Base-by-base conservation (phyloP, 2,888 invertebrate species). In the Trichopria drosophilae region DNA sequence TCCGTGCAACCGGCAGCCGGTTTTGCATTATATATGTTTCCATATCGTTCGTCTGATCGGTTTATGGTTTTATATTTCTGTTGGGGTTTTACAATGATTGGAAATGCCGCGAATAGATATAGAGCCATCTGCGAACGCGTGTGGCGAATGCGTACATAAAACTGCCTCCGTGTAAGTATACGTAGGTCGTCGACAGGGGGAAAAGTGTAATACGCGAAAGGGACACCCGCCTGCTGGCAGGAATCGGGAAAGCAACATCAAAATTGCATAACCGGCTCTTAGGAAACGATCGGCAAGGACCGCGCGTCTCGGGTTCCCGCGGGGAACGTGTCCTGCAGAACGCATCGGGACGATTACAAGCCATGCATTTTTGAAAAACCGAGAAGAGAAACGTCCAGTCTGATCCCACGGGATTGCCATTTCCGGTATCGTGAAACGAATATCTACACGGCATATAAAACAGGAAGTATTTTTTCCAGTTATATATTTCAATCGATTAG, bases 41-140 rank as follows among this genome's bases (percentile, higher is more conserved):
- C 65, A 64, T 72, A 71, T 72, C 72, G 67, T 68, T 69, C 63
- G 63, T 61, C 64, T 68, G 72, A 73, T 75, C 74, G 69, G 70
- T 74, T 75, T 73, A 74, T 72, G 73, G 70, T 64, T 68, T 66
- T 66, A 65, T 69, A 68, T 71, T 68, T 69, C 69, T 69, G 68
- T 67, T 60, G 63, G 69, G 67, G 70, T 73, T 74, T 73, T 66
- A 71, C 73, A 72, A 73, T 74, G 72, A 75, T 75, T 72, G 74
- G 69, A 72, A 75, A 73, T 56, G 58, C 69, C 65, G 67, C 67
- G 64, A 66, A 65, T 62, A 65, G 65, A 67, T 63, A 65, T 59
- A 55, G 51, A 24, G 53, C 35, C 42, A 35, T 47, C 35, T 49
- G 28, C 10, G 18, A 19, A 22, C 26, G n/a, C 32, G 44, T 36